Evolutionary conservation across 2,113 vertebrate species (phyloP), one percentile per base, ranked within the genome.

Genomic region (Rhynchomys soricoides): DNA sequence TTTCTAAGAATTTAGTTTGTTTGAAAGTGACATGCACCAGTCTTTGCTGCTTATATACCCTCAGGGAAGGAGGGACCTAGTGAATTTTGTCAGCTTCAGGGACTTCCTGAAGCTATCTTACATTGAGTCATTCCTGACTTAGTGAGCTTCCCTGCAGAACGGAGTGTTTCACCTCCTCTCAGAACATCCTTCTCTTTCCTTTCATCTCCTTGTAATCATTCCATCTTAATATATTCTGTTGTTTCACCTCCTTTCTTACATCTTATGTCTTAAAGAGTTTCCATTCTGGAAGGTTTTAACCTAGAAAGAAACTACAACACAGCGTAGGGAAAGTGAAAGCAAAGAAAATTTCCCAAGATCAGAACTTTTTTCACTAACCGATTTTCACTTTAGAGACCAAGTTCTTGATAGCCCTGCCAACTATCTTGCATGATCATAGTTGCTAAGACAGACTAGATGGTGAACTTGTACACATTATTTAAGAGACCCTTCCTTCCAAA

Each of bases 311-410:
- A 85, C 15, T 64, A 40, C 40, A 4, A 21, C 9, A 62, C 13
- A 62, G 17, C 7, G 43, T 43, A 62, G 19, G 29, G 40, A 0
- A 91, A 48, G 57, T 7, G n/a, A 43, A 82, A 15, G 48, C 29
- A 29, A 92, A 96, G 7, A 19, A 50, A 70, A 62, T 96, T 97
- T 59, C 24, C 50, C 17, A 95, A 92, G 12, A 57, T 92, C 29
- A 26, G 79, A 79, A 85, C 59, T 1, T 31, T 50, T 91, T 92
- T 79, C 3, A 48, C 48, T 26, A 73, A 37, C 26, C 82, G 13
- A 9, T 70, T 94, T 37, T 96, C 40, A 74, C 10, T 79, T 74
- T 29, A 50, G 70, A 92, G 26, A 75, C 17, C 34, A 83, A 73
- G 4, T 26, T 70, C 37, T 52, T 96, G 45, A 88, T 8, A 78